A percentile compares a stretch with the other conserved stretches of the same genome.
These are phyloP conservation scores for Drosophila miranda DNA, from an alignment of 1,140 invertebrate genomes.

Conservation along the genomic window DNA sequence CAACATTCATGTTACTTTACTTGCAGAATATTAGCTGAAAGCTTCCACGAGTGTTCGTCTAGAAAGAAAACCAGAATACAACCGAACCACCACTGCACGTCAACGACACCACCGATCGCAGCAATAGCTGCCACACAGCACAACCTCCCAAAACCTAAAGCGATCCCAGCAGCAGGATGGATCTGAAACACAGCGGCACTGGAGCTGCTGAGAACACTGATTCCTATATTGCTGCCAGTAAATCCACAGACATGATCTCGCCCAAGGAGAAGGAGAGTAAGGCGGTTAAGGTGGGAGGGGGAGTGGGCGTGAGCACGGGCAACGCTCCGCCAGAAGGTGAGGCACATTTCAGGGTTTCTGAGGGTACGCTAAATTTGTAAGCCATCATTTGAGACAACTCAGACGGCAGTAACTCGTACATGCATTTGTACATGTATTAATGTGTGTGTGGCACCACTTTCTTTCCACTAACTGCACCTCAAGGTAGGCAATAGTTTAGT, in stretches of 20 bases:
- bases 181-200: constrained; percentile 69
- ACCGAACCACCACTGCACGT: constrained; percentile 33
- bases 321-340: constrained; percentile 53
- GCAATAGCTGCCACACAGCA: constrained; percentile 24
- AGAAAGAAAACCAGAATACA: neutral
- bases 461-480: constrained; percentile 56
- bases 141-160: constrained; percentile 30
- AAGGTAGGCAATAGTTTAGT: constrained; percentile 70
- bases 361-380: neutral
- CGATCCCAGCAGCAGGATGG: constrained; percentile 50
- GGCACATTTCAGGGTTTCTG: too few relatives aligned
- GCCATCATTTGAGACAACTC: neutral
- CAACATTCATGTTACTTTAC: neutral
- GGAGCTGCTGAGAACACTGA: constrained; percentile 59
- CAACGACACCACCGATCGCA: constrained; percentile 48
- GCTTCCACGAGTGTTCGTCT: constrained; percentile 16
- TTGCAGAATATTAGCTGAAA: constrained; percentile 21
- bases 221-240: constrained; percentile 70
- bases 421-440: too few relatives aligned
- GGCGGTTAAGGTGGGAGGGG: constrained; percentile 14
- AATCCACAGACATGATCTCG: constrained; percentile 79
- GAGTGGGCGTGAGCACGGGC: neutral
- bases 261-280: constrained; percentile 69
- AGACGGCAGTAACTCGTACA: constrained; percentile 20
- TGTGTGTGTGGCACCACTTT: constrained; percentile 38